Evolutionary conservation across 2,888 invertebrate genomes (phyloP), one percentile per base, ranked within the genome.

Genomic region (Heteropelma amictum): DNA sequence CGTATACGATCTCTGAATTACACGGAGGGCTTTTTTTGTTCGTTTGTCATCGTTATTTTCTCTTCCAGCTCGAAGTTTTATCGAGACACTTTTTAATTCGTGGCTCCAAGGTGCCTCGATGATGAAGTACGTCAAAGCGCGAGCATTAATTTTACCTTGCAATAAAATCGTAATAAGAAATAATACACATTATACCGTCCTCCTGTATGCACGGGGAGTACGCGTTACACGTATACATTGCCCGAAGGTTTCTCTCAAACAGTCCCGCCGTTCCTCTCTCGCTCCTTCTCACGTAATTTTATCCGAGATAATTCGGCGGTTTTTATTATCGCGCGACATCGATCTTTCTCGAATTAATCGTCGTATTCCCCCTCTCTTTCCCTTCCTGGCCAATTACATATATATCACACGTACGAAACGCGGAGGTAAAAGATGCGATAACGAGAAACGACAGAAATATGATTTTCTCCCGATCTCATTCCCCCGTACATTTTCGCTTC

Each of bases 381-480:
- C 8, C 51, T 12, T 28, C 7, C 21, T 6, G 45, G 10, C 10
- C 42, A 73, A 73, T 73, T 73, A 63, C 40, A 47, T 28, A 3
- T 4, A n/a, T n/a, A n/a, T n/a, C n/a, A 33, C 14, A 21, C 35
- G 21, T 5, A 4, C 19, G 30, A 38, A 17, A 23, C 12, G 28
- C 2, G 7, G 14, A 28, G 7, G 14, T 14, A 26, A 63, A 23
- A 21, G 26, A 51, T 56, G 54, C 35, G 68, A 68, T 73, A 63
- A 63, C 58, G 51, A 63, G 49, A 63, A 73, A 12, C 58, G 73
- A 73, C 68, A 51, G 63, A 73, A 68, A 73, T 73, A 68, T 63
- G 68, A 73, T 68, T 68, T 73, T 68, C 38, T 54, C 28, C 38
- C 35, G 26, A 38, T 19, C 45, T 12, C 33, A 21, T 58, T 40